These are phyloP conservation scores for Paedocypris sp. DNA, from an alignment of 2,113 vertebrate species.

Conservation along the genomic window DNA sequence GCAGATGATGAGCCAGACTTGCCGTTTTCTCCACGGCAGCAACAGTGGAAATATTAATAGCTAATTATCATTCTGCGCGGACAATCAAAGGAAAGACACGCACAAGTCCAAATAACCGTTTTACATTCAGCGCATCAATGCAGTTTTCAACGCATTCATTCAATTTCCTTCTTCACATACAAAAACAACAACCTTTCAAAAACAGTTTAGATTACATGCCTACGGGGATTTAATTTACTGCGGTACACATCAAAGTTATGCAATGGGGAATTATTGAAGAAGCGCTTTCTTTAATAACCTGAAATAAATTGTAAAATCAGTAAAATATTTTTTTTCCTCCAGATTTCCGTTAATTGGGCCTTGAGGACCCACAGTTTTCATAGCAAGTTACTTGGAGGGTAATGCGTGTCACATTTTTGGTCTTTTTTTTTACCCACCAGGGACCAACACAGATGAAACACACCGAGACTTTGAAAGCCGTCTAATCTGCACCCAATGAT, in stretches of 20 bases:
- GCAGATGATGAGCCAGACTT: background rate
- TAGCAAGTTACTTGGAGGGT: background rate
- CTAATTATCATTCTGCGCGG: conserved; percentile 19
- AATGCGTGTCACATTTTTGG: background rate
- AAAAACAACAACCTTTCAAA: conserved; percentile 23
- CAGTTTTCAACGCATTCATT: conserved; percentile 21
- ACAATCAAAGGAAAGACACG: background rate
- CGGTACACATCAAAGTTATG: conserved; percentile 25
- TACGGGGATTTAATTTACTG: conserved; percentile 17
- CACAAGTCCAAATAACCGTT: conserved; percentile 29
- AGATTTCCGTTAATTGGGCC: conserved; percentile 15
- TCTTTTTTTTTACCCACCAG: background rate
- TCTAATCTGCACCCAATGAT: background rate
- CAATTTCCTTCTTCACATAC: background rate
- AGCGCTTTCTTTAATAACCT: conserved; percentile 13
- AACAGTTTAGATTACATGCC: conserved; percentile 20
- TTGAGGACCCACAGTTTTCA: background rate
- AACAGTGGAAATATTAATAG: background rate
- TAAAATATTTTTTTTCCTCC: conserved; percentile 12
- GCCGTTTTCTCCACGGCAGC: background rate
- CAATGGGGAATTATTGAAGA: conserved; percentile 11
- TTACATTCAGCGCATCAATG: conserved; percentile 2
- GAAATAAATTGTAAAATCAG: conserved; percentile 13
- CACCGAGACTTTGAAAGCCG: background rate
- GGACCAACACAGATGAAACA: background rate